Base-by-base conservation (phyloP, 2,113 vertebrate species). In the Paracanthobrama guichenoti region DNA sequence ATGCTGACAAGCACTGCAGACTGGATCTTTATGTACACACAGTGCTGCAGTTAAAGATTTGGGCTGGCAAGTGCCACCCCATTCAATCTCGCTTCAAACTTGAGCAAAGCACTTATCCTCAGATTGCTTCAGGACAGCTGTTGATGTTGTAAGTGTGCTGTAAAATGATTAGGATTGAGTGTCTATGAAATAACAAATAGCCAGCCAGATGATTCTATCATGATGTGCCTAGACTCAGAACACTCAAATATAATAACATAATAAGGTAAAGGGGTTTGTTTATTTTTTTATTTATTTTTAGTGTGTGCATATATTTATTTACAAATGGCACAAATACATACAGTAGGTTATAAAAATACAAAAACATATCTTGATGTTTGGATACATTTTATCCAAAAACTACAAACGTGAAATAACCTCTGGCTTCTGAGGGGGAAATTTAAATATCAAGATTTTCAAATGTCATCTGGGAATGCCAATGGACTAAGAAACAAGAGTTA, bases 171-270 rank as follows among this genome's bases (percentile, higher is more conserved):
- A 71, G 39, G 35, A 71, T 71, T 71, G 67, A 71, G 20, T 71
- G 67, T 42, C 67, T 71, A 5, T 69, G 35, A 44, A 71, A 71
- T 71, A 71, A 71, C 67, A 44, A 71, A 71, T 71, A 71, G 67
- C 9, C 20, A 71, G 35, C 20, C 39, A n/a, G 20, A 71, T 22
- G 67, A 44, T 71, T 71, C 39, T n/a, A 71, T 44, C 67, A n/a
- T 71, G 46, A 53, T 75, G 48, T 75, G 73, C 73, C 73, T 35
- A 53, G 73, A 20, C 24, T 50, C 24, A 22, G 18, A 48, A 14
- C 35, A n/a, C 67, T 71, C 35, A 39, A 42, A 69, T 71, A n/a
- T n/a, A 71, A 71, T 42, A 42, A n/a, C 39, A 71, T 44, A 71
- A 71, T 44, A 71, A 71, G 67, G 67, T 71, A 71, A 71, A 71